Percentiles rank a stretch among this genome's conserved stretches.
Conservation (phyloP, 2,113 vertebrate species). For the Penelope pileata region DNA sequence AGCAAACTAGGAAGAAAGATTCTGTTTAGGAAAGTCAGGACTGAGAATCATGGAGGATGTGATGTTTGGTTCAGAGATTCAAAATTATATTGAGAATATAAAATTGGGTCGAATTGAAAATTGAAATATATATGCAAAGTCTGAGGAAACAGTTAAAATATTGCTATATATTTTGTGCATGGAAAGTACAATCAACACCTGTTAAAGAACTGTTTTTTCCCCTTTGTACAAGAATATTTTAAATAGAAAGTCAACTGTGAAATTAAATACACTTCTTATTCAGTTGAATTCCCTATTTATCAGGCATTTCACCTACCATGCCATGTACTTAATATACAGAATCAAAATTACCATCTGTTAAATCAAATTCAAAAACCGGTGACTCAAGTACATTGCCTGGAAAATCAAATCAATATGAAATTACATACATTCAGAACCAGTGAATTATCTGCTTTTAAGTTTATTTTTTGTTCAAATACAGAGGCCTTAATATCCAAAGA, state of each 20-base stretch:
- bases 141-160: not conserved
- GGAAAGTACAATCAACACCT: not conserved
- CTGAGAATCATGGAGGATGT: not conserved
- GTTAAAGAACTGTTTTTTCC: not conserved
- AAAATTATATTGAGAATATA: not conserved
- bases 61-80: not conserved
- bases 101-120: too few species aligned
- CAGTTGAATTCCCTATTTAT: not conserved
- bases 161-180: not conserved
- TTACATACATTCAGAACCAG: not conserved
- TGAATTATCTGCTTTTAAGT: not conserved
- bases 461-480: not conserved
- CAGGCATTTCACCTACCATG: not conserved
- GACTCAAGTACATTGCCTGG: not conserved
- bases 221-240: not conserved
- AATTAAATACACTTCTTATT: not conserved
- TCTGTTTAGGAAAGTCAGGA: not conserved
- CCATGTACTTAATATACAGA: not conserved
- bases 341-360: not conserved
- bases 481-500: not conserved
- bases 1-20: not conserved
- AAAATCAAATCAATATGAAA: conserved; percentile 27
- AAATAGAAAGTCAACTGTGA: not conserved
- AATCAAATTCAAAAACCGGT: conserved; percentile 1
- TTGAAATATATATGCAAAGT: not conserved